These are phyloP conservation scores for Colossoma macropomum DNA, from an alignment of 2,113 vertebrate species.

Conservation along the genomic window DNA sequence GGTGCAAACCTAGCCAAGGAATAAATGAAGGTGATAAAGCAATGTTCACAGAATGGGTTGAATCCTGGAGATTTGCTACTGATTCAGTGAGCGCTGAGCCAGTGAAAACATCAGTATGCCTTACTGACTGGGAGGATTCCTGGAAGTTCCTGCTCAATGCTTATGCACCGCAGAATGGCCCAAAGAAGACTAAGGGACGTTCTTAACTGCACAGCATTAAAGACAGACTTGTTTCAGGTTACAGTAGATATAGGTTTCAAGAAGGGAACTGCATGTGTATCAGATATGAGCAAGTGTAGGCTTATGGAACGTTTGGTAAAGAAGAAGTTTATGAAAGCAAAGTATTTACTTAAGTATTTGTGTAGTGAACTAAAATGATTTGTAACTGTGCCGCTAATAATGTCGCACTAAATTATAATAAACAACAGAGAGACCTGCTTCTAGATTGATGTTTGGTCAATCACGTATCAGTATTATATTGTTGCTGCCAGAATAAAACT, in stretches of 20 bases:
- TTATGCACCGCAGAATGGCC: slow-evolving; percentile 23
- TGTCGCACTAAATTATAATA: background rate
- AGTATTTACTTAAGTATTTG: background rate
- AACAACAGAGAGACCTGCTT: no score
- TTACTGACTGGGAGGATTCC: slow-evolving; percentile 62
- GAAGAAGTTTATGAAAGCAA: background rate
- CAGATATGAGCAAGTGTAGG: background rate
- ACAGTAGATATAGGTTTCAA: background rate
- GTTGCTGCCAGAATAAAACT: no score
- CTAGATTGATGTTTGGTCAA: no score
- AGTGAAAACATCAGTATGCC: slow-evolving; percentile 12
- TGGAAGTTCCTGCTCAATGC: slow-evolving; percentile 67
- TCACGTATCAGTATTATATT: no score
- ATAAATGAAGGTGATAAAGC: slow-evolving; percentile 26
- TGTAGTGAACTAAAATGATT: no score
- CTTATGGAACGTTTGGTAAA: background rate
- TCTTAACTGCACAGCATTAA: no score
- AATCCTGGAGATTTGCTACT: slow-evolving; percentile 64
- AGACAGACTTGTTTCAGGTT: background rate
- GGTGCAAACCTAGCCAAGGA: background rate
- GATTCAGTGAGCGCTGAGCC: slow-evolving; percentile 30
- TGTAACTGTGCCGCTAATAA: background rate
- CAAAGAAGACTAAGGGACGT: slow-evolving; percentile 25
- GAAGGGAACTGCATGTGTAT: background rate
- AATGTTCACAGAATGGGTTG: slow-evolving; percentile 61